Evolutionary conservation across 2,113 vertebrate genomes (phyloP).

Genomic region (Scomber colias): DNA sequence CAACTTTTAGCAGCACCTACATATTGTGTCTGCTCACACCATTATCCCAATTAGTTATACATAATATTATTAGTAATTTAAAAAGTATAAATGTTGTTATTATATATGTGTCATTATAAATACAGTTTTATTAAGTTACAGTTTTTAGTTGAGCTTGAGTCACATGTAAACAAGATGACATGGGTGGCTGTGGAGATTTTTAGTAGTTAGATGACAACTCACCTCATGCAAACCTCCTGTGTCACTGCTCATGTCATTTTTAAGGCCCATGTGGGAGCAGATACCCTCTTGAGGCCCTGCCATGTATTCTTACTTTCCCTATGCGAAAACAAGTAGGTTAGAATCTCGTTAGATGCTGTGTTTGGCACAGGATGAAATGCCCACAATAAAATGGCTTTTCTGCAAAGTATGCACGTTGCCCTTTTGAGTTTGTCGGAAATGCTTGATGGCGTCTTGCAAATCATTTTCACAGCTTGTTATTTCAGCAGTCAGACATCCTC

Average conservation of each 20-base stretch:
- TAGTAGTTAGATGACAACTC: not conserved
- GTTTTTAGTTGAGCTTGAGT: not conserved
- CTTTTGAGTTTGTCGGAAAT: slow-evolving; percentile 36
- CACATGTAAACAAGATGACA: too few relatives aligned
- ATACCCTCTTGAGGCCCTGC: not conserved
- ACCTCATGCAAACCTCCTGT: not conserved
- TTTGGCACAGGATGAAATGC: not conserved
- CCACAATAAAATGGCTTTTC: slow-evolving; percentile 19
- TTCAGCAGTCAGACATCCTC: slow-evolving; percentile 38
- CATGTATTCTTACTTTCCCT: not conserved
- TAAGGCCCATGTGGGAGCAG: not conserved
- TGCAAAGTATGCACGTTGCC: slow-evolving; percentile 22
- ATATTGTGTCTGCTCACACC: too few relatives aligned
- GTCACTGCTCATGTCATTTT: not conserved
- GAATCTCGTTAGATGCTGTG: slow-evolving; percentile 5
- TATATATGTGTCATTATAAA: too few relatives aligned
- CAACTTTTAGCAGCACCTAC: too few relatives aligned
- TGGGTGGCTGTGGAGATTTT: too few relatives aligned
- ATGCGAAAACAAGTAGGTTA: not conserved
- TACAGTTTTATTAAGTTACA: not conserved
- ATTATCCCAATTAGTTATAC: too few relatives aligned
- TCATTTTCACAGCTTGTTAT: slow-evolving; percentile 46
- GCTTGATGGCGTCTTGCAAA: slow-evolving; percentile 27
- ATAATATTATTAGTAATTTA: not conserved
- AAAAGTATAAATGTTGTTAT: not conserved